Evolutionary conservation across 37 sponge, comb jelly and placozoan genomes (phyloP), one percentile per base, ranked within the genome.

Genomic region (Diacarnus erythraeanus): DNA sequence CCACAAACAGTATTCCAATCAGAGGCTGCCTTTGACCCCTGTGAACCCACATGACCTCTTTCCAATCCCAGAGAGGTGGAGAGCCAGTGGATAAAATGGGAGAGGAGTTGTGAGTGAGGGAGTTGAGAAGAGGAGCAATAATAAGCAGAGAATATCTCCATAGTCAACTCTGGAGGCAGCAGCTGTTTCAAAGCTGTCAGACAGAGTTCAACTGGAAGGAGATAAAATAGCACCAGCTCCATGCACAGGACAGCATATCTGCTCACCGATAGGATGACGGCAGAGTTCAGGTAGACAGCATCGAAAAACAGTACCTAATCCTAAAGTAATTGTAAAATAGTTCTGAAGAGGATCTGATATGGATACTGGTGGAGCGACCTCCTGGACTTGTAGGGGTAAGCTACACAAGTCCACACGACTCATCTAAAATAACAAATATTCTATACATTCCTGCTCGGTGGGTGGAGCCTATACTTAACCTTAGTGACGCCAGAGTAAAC

Each of bases 191-290:
- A 23, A 61, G 30, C 64, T 20, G 64, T 15, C 5, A 61, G 64
- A 61, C 64, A 61, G 9, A 61, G 20, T 29, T 61, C n/a, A 38
- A 47, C 40, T 22, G 71, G 37, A 33, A 69, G 71, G 38, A 69
- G 37, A 18, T 9, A 21, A 8, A 8, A 69, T 69, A 69, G 35
- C 5, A 12, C 37, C 2, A 64, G 43, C 5, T 4, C 9, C 6
- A 47, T 12, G 27, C 27, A 58, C 9, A 44, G 27, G 21, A 75
- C 33, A 36, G 3, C 71, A 36, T 38, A 22, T 18, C 1, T 31
- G 5, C 83, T 74, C 36, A 83, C 84, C 77, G 8, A 41, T 43
- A 38, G 76, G 84, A 40, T 83, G 76, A 34, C 69, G 42, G 38
- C 30, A 40, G 21, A 83, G 77, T 9, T 4, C 69, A 57, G 77